Evolutionary conservation across 2,888 invertebrate species (phyloP), one percentile per base, ranked within the genome.

Genomic region (Himalopsyche tibetana): DNA sequence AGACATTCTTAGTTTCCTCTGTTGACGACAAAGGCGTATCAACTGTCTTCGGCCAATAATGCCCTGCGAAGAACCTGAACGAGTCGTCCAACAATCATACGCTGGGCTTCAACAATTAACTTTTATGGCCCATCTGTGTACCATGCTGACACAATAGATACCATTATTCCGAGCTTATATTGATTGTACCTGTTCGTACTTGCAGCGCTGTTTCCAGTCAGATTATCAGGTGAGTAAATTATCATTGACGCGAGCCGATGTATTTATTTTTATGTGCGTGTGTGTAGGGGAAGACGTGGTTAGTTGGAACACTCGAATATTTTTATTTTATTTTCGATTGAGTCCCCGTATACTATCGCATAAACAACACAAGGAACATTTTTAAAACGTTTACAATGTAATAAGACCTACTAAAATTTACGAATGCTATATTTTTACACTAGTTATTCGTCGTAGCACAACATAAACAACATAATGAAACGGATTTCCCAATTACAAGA

Each of bases 101-200:
- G 63, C 63, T 28, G 63, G 63, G 63, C 19, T 63, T 8, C 63
- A 63, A 28, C 63, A 63, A 63, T 63, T 63, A 63, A 63, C 63
- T 63, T 63, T 63, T 63, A 63, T 63, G 63, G 63, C 28, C 63
- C 63, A 19, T 63, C 63, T 11, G 63, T 19, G 28, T 63, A 63
- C n/a, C 11, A 63, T 63, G 63, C 63, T 63, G 63, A 63, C 63
- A 63, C 63, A 63, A 63, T 63, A 63, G 63, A 63, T 63, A 63
- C 28, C 19, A 63, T 63, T 63, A 63, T 8, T 28, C 9, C 63
- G 63, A 11, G 63, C 63, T 28, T 28, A 19, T 63, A 63, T 28
- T 63, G 63, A 63, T 63, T 28, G 63, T 63, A 63, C 63, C 63
- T 63, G 63, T 19, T 11, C 63, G 2, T 63, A 63, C 63, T n/a